Conservation (phyloP, 92 coral and sea anemone species). For the Isaurus tuberculatus region DNA sequence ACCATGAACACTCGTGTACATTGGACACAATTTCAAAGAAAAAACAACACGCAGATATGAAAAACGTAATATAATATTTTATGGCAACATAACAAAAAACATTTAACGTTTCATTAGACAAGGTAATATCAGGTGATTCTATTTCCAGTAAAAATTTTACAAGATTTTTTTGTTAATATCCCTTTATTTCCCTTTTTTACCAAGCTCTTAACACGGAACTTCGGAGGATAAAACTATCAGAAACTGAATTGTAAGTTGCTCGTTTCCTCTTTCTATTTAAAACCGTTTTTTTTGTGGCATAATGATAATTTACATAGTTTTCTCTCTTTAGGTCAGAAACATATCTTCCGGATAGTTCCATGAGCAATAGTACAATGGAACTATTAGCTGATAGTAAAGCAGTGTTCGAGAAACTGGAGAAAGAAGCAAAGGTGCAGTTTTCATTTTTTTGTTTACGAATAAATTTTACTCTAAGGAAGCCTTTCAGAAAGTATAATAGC, state of each 20-base stretch:
- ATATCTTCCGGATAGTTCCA: constrained; percentile 8
- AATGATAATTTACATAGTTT: not conserved
- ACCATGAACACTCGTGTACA: no score
- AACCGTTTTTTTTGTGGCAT: not conserved
- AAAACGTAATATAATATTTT: not conserved
- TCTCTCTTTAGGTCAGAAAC: constrained; percentile 24
- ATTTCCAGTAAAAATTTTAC: no score
- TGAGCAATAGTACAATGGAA: constrained; percentile 39
- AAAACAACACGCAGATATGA: no score
- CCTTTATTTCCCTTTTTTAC: not conserved
- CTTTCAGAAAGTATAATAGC: not conserved
- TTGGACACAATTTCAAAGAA: no score
- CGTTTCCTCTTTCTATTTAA: not conserved
- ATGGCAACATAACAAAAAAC: no score
- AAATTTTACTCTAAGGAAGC: no score
- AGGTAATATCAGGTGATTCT: no score
- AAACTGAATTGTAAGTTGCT: constrained; percentile 37
- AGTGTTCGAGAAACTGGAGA: constrained; percentile 41
- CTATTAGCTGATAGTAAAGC: constrained; percentile 38
- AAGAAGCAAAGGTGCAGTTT: constrained; percentile 29
- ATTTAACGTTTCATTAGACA: no score
- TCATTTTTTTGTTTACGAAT: no score
- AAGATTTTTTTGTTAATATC: not conserved
- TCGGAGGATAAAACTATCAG: constrained; percentile 26
- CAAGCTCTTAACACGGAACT: constrained; percentile 45